A percentile compares a stretch with the other conserved stretches of the same genome.
Conservation (phyloP, 2,113 vertebrate species). For the Prunella fulvescens region DNA sequence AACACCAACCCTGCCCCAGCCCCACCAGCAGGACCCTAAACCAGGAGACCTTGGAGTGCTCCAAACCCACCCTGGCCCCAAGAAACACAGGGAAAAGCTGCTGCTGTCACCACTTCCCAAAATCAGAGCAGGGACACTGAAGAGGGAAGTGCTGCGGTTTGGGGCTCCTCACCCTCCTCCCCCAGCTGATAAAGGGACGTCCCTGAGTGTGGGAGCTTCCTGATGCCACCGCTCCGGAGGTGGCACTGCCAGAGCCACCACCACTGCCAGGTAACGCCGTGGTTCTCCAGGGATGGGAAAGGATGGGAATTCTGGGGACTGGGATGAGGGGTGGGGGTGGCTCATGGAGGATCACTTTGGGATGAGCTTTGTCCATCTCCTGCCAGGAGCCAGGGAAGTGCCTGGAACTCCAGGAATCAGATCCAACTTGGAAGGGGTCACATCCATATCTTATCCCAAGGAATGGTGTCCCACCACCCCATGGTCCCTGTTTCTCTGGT, state of each 20-base stretch:
- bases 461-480: rapidly evolving
- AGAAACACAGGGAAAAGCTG: background rate
- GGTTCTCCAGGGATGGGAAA: background rate
- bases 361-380: rapidly evolving
- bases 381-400: background rate
- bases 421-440: background rate
- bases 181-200: background rate
- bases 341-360: rapidly evolving
- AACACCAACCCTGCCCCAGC: background rate
- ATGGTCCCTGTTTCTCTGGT: rapidly evolving
- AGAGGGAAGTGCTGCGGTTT: constrained; percentile 3
- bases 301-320: background rate
- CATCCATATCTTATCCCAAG: rapidly evolving
- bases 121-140: rapidly evolving
- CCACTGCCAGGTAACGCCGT: background rate
- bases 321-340: background rate
- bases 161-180: background rate
- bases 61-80: background rate
- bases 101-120: background rate
- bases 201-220: background rate
- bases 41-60: rapidly evolving
- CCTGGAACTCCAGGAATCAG: rapidly evolving
- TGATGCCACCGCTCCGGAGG: background rate
- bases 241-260: background rate
- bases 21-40: background rate